Percentiles rank a stretch among this genome's conserved stretches.
These are phyloP conservation scores for Junonia oenone DNA, from an alignment of 2,888 invertebrate species.

Conservation along the genomic window DNA sequence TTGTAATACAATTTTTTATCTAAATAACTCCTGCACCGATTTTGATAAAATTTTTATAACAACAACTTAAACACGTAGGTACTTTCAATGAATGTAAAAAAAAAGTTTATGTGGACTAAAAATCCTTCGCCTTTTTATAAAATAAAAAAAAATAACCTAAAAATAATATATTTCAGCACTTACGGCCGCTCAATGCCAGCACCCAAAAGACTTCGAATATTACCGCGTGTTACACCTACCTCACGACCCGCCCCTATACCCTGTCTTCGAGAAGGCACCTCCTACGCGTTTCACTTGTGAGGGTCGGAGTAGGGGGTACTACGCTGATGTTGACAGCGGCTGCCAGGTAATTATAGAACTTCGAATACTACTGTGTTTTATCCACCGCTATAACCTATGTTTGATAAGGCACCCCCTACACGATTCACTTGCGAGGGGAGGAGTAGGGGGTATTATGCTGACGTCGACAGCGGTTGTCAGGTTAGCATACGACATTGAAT, in stretches of 20 bases:
- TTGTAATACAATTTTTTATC: too few relatives aligned
- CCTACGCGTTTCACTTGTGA: constrained; percentile 64
- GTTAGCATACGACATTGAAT: too few relatives aligned
- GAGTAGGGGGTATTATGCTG: constrained; percentile 67
- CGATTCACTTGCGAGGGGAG: constrained; percentile 62
- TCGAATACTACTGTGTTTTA: constrained; percentile 76
- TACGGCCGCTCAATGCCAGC: constrained; percentile 45
- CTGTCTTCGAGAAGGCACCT: constrained; percentile 61
- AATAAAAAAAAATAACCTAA: too few relatives aligned
- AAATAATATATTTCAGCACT: constrained; percentile 35
- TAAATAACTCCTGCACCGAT: too few relatives aligned
- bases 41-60: too few relatives aligned
- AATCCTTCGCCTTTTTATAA: too few relatives aligned
- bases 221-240: constrained; percentile 80
- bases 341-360: constrained; percentile 61
- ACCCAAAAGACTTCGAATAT: constrained; percentile 61
- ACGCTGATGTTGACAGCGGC: constrained; percentile 69
- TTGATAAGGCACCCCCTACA: constrained; percentile 55
- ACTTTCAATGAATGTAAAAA: too few relatives aligned
- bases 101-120: too few relatives aligned
- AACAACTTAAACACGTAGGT: too few relatives aligned
- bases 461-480: constrained; percentile 73
- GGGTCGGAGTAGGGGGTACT: constrained; percentile 59
- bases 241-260: constrained; percentile 77
- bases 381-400: constrained; percentile 77